Base-by-base conservation (phyloP, 2,797 vertebrate species). In the Paramormyrops hopkinsi region DNA sequence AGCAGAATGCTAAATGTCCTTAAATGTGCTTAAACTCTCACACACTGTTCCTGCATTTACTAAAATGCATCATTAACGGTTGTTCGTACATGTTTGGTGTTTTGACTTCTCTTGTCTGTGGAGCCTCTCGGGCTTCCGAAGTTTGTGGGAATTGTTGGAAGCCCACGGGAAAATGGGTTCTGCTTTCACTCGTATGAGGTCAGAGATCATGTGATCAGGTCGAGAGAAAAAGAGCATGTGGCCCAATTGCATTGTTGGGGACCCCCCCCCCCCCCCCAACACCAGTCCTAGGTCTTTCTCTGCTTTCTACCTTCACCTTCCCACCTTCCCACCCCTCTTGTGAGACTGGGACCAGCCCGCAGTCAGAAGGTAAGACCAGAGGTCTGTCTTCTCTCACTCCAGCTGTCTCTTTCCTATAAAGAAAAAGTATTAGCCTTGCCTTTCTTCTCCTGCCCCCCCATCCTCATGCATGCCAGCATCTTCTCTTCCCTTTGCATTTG, bases 401-500 rank as follows among this genome's bases (percentile, higher is more conserved):
- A 83, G 90, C 69, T 89, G 89, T 48, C 62, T 86, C 41, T 90
- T 90, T 90, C 88, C 91, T 87, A 53, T 90, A 62, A 90, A 89
- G 76, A 90, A 91, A 85, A 89, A 88, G 90, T 90, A 90, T 88
- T 51, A 17, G 37, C 25, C 69, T 87, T 50, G 76, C 51, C 65
- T 87, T 76, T 87, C 48, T 54, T 84, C 44, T 69, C 76, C 65
- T 51, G 76, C 37, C 37, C 83, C 51, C 37, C 44, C 33, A 41
- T 53, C 7, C 86, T 29, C 65, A 33, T 69, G 29, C 65, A 33
- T 50, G 37, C 19, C 69, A 50, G 46, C 88, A 44, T 82, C 54
- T 37, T 19, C 59, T 62, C 79, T 69, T 54, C 79, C 54, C 44
- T 69, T 86, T 44, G 37, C 2, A 37, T 69, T 50, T 37, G 14